Conservation (phyloP, 2,113 vertebrate genomes). For the Fulmarus glacialis region DNA sequence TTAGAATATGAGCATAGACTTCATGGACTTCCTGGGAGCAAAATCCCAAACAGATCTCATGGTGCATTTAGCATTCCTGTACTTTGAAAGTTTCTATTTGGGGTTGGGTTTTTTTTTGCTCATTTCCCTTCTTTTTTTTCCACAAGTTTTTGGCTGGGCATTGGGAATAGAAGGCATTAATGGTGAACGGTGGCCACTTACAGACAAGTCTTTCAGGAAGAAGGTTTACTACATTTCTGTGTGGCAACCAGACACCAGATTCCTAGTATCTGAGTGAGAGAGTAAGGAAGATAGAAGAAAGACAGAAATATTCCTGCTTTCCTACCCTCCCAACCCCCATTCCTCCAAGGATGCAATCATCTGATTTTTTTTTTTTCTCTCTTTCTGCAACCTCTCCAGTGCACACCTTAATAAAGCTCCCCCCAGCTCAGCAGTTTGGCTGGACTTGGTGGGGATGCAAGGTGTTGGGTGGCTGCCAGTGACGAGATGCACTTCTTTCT, state of each 20-base stretch:
- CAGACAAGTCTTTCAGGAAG: background rate
- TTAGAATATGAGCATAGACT: accelerated
- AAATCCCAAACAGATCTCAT: background rate
- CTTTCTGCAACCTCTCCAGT: background rate
- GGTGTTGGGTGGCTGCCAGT: background rate
- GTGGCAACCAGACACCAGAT: background rate
- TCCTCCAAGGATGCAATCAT: background rate
- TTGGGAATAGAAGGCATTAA: background rate
- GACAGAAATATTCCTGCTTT: background rate
- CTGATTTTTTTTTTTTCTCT: background rate
- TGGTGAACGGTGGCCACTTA: background rate
- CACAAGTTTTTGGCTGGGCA: accelerated
- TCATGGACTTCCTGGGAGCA: background rate
- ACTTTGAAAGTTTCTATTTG: background rate
- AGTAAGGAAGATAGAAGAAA: background rate
- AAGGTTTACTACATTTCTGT: background rate
- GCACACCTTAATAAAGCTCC: background rate
- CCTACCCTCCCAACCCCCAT: background rate
- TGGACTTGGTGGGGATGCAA: background rate
- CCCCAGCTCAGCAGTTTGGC: background rate
- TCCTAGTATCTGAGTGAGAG: background rate
- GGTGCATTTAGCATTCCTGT: background rate
- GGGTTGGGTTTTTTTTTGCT: accelerated
- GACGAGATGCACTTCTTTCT: background rate
- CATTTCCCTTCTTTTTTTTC: background rate